Percentiles rank a stretch among this genome's conserved stretches.
phyloP scores from a whole-genome alignment of 2,888 invertebrate species.

The Hermodice carunculata region DNA sequence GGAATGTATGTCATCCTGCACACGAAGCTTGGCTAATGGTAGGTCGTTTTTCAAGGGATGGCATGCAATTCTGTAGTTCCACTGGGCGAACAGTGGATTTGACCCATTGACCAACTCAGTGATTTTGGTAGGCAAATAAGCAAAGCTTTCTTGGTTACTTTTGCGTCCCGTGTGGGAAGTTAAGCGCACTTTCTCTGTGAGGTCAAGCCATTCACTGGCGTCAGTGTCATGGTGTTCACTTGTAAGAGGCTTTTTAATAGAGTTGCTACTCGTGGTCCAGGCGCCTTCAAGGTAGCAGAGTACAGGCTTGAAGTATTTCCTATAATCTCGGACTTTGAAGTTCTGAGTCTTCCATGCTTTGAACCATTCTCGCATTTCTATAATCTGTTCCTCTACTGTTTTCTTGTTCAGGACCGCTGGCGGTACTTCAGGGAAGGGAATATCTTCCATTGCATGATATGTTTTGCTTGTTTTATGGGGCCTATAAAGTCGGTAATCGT shows the following conservation, averaged over 20 bases:
- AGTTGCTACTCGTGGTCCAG: constrained; percentile 39
- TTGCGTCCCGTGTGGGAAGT: background rate
- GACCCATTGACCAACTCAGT: background rate
- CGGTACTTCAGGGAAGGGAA: constrained; percentile 13
- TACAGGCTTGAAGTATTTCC: constrained; percentile 54
- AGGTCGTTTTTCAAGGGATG: constrained; percentile 41
- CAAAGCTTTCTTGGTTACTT: background rate
- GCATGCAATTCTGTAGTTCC: constrained; percentile 49
- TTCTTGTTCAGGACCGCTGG: background rate
- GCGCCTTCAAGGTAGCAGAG: constrained; percentile 56
- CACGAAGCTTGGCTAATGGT: too few species aligned
- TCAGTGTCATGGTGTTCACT: constrained; percentile 58
- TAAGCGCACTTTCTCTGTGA: constrained; percentile 50
- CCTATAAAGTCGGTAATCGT: constrained; percentile 31
- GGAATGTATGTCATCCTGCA: too few species aligned
- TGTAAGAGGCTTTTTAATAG: constrained; percentile 53
- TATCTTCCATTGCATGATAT: constrained; percentile 5
- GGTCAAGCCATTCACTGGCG: constrained; percentile 45
- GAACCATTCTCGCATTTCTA: constrained; percentile 56
- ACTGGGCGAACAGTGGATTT: constrained; percentile 8
- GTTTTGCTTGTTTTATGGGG: constrained; percentile 2
- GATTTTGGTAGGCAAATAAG: background rate
- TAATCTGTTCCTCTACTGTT: constrained; percentile 35
- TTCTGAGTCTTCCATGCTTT: constrained; percentile 54
- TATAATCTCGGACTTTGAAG: constrained; percentile 43